Percentiles rank a stretch among this genome's conserved stretches.
These are phyloP conservation scores for Cossypha heuglini DNA, from an alignment of 2,797 vertebrate genomes.

Conservation along the genomic window DNA sequence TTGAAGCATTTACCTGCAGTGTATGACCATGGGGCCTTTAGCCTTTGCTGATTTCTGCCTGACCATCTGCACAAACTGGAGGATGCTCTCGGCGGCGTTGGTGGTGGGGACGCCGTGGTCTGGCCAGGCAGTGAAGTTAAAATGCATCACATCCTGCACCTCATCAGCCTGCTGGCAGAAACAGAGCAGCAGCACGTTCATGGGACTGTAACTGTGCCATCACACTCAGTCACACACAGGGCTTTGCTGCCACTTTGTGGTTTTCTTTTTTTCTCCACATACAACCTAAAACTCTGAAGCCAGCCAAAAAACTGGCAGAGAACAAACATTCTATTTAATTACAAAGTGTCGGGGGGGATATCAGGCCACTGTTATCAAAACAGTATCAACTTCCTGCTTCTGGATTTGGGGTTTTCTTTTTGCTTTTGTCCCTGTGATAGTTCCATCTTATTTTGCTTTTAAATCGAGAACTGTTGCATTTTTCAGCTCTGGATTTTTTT, in stretches of 20 bases:
- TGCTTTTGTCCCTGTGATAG: accelerated
- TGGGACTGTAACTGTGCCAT: background rate
- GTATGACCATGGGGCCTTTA: slow-evolving; percentile 88
- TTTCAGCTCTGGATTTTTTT: background rate
- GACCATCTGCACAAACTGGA: slow-evolving; percentile 93
- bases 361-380: background rate
- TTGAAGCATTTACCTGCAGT: slow-evolving; percentile 86
- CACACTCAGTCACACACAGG: background rate
- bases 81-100: slow-evolving; percentile 91
- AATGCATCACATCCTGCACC: slow-evolving; percentile 88
- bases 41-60: slow-evolving; percentile 88
- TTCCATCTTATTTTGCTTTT: background rate
- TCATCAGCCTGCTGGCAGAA: slow-evolving; percentile 84
- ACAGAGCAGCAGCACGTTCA: background rate
- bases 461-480: background rate
- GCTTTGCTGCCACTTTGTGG: accelerated
- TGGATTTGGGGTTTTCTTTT: background rate
- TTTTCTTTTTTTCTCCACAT: accelerated
- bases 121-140: slow-evolving; percentile 96
- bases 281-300: background rate
- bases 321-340: background rate
- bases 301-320: background rate
- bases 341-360: background rate
- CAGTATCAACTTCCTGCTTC: background rate
- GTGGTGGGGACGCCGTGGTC: slow-evolving; percentile 93